Percentiles rank a stretch among this genome's conserved stretches.
Evolutionary conservation across 2,888 invertebrate species (phyloP).

Genomic region (Mimas tiliae): DNA sequence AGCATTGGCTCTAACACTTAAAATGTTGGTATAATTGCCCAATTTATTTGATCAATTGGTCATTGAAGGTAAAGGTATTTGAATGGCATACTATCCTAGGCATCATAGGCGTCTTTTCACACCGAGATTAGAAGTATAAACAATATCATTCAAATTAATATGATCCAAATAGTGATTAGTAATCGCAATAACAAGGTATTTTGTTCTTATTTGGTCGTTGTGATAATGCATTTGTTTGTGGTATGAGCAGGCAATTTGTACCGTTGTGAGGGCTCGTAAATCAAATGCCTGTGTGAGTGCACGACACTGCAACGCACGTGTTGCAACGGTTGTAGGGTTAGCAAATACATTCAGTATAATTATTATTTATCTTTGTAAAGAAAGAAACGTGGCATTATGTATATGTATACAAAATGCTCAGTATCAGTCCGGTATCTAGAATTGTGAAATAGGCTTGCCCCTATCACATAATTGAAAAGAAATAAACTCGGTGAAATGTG

Average conservation of each 20-base stretch:
- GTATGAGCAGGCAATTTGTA: constrained; percentile 63
- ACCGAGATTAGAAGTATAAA: neutral
- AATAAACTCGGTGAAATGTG: no score
- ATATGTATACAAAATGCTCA: no score
- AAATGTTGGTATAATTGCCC: no score
- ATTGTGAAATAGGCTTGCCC: no score
- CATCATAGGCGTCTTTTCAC: neutral
- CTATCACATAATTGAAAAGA: no score
- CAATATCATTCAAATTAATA: neutral
- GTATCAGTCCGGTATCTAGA: no score
- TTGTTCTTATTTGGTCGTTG: constrained; percentile 31
- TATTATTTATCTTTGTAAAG: no score
- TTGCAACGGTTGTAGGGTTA: constrained; percentile 53
- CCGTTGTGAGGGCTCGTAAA: constrained; percentile 65
- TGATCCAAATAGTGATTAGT: constrained; percentile 10
- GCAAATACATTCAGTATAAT: constrained; percentile 13
- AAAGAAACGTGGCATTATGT: no score
- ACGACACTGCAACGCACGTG: constrained; percentile 61
- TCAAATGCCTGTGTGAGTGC: constrained; percentile 63
- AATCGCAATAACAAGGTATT: constrained; percentile 17
- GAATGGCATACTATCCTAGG: neutral
- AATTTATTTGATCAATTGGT: no score
- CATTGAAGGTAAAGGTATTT: no score
- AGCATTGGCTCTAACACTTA: no score
- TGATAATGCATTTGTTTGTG: constrained; percentile 57